Base-by-base conservation (phyloP, 2,797 vertebrate genomes). In the Linurgus olivaceus region DNA sequence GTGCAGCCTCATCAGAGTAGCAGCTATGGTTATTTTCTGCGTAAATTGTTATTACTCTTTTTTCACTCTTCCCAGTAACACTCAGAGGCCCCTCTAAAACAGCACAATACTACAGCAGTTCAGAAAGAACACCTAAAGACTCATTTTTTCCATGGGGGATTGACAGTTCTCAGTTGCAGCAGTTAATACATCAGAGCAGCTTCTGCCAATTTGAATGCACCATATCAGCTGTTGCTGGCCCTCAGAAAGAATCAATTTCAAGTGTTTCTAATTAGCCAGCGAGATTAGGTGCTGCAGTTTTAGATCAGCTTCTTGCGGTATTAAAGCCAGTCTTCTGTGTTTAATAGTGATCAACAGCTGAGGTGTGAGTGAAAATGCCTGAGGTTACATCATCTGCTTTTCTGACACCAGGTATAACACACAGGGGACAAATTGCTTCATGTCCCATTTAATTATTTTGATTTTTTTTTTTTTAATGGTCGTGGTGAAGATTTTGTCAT, bases 251-350 rank as follows among this genome's bases (percentile, higher is more conserved):
- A 79, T 85, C n/a, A 24, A 8, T 90, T 91, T 62, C 31, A 72
- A 91, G 68, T 83, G 57, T 72, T 68, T 87, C 61, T 89, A 91
- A 94, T 96, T 92, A 93, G 50, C 33, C 61, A 58, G 68, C 24
- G 50, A 82, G 74, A 95, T 91, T 81, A 87, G 80, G 68, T 87
- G 61, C 50, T 68, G 81, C 72, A 82, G 72, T 7, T 3, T 37
- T 91, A 31, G 67, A 63, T 82, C 25, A 42, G 44, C 33, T 80
- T 82, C 75, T 72, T 66, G 38, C 26, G 51, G 17, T 11, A 80
- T 83, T 50, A 65, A 73, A 91, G 33, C 28, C 12, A 50, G 52
- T 70, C 23, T 76, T 82, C 48, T 50, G 3, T 73, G 58, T 55
- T 88, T 66, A 25, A 44, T 33, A 51, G 45, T 18, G 37, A 96